Conservation (phyloP, 2,888 invertebrate species). For the Nomada flava region DNA sequence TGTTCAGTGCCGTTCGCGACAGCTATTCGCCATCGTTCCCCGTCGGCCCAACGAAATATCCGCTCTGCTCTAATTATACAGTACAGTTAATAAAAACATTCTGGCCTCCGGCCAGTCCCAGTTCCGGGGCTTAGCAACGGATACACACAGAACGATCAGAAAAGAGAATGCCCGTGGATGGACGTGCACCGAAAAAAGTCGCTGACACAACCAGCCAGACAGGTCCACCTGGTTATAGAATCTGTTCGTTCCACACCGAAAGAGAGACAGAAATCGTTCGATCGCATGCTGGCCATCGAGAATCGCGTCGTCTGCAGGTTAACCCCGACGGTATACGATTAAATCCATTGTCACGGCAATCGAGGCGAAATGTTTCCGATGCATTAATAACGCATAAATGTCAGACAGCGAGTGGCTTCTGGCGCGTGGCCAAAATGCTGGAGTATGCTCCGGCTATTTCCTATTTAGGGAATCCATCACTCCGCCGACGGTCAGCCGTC, state of each 20-base stretch:
- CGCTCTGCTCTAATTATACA: constrained; percentile 70
- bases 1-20: not conserved
- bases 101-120: constrained; percentile 72
- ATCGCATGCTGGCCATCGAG: constrained; percentile 45
- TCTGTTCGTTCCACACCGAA: not conserved
- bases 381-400: constrained; percentile 82
- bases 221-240: constrained; percentile 24
- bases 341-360: constrained; percentile 75
- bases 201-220: constrained; percentile 62
- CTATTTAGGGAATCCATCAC: constrained; percentile 81
- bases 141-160: constrained; percentile 37
- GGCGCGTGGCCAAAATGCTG: constrained; percentile 70
- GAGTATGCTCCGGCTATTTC: constrained; percentile 70
- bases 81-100: constrained; percentile 72
- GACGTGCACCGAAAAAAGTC: constrained; percentile 60
- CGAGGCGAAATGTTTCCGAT: constrained; percentile 78
- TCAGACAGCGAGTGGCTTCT: constrained; percentile 74
- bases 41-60: constrained; percentile 45
- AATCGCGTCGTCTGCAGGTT: constrained; percentile 67
- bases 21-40: constrained; percentile 31
- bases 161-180: constrained; percentile 49
- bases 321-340: constrained; percentile 64
- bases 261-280: not conserved
- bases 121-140: constrained; percentile 38
- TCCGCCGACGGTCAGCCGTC: constrained; percentile 58